phyloP scores from a whole-genome alignment of 1,140 invertebrate genomes.

The Drosophila guanche region DNA sequence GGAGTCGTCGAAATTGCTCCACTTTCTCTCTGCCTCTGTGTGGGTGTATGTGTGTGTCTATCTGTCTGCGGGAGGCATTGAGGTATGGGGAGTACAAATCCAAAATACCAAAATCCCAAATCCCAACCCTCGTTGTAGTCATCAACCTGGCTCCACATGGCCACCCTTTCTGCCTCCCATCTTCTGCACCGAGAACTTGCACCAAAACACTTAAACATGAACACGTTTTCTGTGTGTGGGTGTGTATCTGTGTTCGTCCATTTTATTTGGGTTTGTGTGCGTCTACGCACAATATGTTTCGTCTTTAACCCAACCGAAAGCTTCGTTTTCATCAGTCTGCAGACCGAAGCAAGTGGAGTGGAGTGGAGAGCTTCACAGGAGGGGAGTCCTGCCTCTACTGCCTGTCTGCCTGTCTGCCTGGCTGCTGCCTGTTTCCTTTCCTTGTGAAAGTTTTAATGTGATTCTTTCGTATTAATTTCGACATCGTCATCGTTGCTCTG shows the following conservation, averaged over 20 bases:
- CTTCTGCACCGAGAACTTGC: conserved; percentile 1
- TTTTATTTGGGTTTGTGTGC: conserved; percentile 66
- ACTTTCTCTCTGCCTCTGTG: conserved; percentile 43
- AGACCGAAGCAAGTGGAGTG: conserved; percentile 4
- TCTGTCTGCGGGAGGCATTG: conserved; percentile 50
- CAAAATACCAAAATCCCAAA: conserved; percentile 30
- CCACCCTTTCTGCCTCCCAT: conserved; percentile 5
- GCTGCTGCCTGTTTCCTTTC: conserved; percentile 27
- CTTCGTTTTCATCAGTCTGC: conserved; percentile 24
- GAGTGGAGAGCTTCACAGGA: conserved; percentile 36
- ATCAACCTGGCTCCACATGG: conserved; percentile 54
- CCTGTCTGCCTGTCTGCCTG: conserved; percentile 11
- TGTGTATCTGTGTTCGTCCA: conserved; percentile 43
- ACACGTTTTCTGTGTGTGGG: conserved; percentile 64
- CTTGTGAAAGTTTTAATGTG: conserved; percentile 78
- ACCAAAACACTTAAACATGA: conserved; percentile 80
- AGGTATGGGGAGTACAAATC: too few relatives aligned
- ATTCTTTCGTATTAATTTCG: conserved; percentile 81
- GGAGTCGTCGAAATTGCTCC: conserved; percentile 74
- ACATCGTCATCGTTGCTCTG: conserved; percentile 71
- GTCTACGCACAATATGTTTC: conserved; percentile 82
- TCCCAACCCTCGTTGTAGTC: conserved; percentile 34
- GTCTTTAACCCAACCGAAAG: conserved; percentile 78
- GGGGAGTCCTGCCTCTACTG: conserved; percentile 24
- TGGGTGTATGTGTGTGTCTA: conserved; percentile 28